Conservation (phyloP, 2,113 vertebrate species). For the Oriolus oriolus region DNA sequence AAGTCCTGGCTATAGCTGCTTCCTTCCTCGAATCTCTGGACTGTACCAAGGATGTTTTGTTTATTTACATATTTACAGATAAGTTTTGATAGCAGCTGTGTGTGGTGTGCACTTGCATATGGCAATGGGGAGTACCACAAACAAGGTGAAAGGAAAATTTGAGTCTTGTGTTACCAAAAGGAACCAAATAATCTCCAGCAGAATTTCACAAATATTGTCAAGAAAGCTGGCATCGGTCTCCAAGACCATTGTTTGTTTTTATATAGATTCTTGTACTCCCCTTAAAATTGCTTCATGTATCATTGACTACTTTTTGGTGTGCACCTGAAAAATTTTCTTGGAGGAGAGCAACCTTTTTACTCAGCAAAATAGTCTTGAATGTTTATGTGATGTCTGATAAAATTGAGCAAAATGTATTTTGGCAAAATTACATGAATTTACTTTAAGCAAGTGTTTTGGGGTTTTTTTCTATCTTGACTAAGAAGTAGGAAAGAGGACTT, state of each 20-base stretch:
- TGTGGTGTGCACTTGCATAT: neutral
- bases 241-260: neutral
- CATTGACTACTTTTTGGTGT: neutral
- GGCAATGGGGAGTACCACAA: neutral
- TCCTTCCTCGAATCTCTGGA: neutral
- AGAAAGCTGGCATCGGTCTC: neutral
- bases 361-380: neutral
- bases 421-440: neutral
- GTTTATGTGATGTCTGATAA: neutral
- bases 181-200: neutral
- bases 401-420: neutral
- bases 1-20: neutral
- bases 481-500: neutral
- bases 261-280: neutral
- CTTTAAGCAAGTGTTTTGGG: neutral
- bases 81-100: neutral
- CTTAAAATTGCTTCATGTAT: neutral
- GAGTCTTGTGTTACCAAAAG: neutral
- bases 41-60: neutral
- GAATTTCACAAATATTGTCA: neutral
- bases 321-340: neutral
- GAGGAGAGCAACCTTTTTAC: neutral
- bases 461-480: neutral
- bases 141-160: neutral
- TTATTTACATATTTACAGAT: neutral